Base-by-base conservation (phyloP, 2,113 vertebrate genomes). In the Triplophysa rosa region DNA sequence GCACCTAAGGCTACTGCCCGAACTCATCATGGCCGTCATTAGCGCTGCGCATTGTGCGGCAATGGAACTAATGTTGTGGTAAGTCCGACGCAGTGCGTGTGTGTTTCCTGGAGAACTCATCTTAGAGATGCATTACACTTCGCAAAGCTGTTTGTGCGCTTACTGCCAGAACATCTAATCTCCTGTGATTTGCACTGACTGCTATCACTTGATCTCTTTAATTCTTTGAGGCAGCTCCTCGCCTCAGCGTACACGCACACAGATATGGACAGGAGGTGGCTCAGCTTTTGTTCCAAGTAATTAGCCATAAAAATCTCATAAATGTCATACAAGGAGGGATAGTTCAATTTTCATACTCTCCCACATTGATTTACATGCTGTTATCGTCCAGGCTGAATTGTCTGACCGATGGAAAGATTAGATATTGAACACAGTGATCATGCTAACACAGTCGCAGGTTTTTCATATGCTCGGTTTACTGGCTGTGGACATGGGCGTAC, bases 201-300 rank as follows among this genome's bases (percentile, higher is more conserved):
- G 42, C 16, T 72, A 56, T 37, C 62, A 4, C 52, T 72, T 49
- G 56, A 78, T 82, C 63, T 79, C 29, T 37, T 82, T 82, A 72
- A 67, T 82, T 78, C 59, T n/a, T 45, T 66, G 24, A 49, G 17
- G 29, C 19, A 19, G 58, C n/a, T 37, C 49, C 52, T 42, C 56
- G 29, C 68, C 72, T 61, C 33, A 58, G 71, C 65, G 45, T 66
- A 37, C 33, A 8, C 33, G 33, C 33, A 37, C 33, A 37, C 33
- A 37, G 33, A 37, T 45, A 45, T 23, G 54, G 24, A 59, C 21
- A 63, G 64, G 42, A 40, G 16, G 52, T 10, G 17, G 21, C 45
- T 78, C 61, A 71, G 33, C 52, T 76, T 77, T 68, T 77, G 80
- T 77, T 70, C 66, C 40, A 45, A 59, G 74, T 72, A 81, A 81